These are phyloP conservation scores for Eretmocerus hayati DNA, from an alignment of 2,888 invertebrate species.

Conservation along the genomic window DNA sequence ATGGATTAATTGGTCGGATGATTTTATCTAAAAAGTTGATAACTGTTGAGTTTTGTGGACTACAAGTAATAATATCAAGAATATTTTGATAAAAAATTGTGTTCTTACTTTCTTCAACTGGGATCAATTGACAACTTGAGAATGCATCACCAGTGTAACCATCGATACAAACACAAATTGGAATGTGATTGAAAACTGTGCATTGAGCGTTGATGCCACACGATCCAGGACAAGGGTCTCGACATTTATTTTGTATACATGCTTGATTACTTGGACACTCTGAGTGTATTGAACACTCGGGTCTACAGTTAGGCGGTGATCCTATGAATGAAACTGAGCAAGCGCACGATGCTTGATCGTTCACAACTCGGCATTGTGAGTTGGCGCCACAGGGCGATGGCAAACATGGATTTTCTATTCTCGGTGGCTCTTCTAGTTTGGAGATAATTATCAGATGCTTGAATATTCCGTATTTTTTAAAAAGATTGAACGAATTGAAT, in stretches of 20 bases:
- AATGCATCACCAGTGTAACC: conserved; percentile 55
- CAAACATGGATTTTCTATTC: conserved; percentile 47
- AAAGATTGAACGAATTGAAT: too few species aligned
- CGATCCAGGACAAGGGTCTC: conserved; percentile 54
- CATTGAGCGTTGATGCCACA: conserved; percentile 54
- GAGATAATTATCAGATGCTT: too few species aligned
- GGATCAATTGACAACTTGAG: conserved; percentile 35
- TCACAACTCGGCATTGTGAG: conserved; percentile 52
- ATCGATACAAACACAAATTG: conserved; percentile 52
- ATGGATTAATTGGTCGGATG: conserved; percentile 69
- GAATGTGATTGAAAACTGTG: conserved; percentile 54
- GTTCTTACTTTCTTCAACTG: conserved; percentile 6
- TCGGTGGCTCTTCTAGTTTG: background rate
- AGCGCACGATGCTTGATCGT: conserved; percentile 53
- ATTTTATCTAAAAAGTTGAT: too few species aligned
- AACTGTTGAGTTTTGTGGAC: too few species aligned
- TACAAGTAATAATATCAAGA: conserved; percentile 1
- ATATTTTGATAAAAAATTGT: background rate
- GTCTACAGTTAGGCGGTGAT: conserved; percentile 53
- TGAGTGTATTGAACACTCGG: conserved; percentile 55
- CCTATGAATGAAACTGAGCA: conserved; percentile 54
- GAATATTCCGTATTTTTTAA: too few species aligned
- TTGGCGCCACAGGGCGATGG: conserved; percentile 55
- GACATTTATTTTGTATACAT: conserved; percentile 56
- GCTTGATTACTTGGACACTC: conserved; percentile 53